Conservation (phyloP, 2,797 vertebrate species). For the Melopsittacus undulatus region DNA sequence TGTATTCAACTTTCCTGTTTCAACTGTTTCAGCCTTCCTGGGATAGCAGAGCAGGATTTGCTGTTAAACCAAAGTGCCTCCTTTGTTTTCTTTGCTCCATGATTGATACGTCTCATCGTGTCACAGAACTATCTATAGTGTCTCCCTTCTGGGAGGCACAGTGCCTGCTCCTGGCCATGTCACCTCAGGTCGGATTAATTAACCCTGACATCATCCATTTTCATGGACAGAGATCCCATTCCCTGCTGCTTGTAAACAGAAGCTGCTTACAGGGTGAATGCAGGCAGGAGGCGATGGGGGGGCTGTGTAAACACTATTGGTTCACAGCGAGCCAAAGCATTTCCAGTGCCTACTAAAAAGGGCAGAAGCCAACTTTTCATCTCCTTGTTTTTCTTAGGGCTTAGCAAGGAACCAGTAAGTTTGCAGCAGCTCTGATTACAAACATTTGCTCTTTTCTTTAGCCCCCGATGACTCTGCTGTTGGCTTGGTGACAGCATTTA, state of each 20-base stretch:
- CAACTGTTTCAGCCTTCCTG: neutral
- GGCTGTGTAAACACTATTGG: constrained; percentile 35
- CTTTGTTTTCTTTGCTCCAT: neutral
- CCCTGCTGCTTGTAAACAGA: constrained; percentile 53
- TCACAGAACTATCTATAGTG: neutral
- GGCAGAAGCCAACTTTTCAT: constrained; percentile 59
- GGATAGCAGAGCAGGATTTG: neutral
- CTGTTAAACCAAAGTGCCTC: constrained; percentile 1
- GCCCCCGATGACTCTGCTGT: neutral
- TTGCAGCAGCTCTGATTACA: constrained; percentile 56
- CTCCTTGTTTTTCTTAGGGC: constrained; percentile 61
- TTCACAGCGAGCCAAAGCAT: neutral
- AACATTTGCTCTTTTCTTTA: constrained; percentile 61
- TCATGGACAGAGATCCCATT: constrained; percentile 37
- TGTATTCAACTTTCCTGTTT: neutral
- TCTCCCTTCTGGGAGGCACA: neutral
- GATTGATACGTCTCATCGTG: neutral
- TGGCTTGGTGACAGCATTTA: constrained; percentile 55
- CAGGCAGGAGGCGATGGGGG: neutral
- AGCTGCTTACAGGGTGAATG: neutral
- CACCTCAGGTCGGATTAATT: constrained; percentile 60
- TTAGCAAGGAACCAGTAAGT: constrained; percentile 59
- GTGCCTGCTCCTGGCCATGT: neutral
- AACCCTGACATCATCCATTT: constrained; percentile 57
- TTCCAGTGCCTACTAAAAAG: constrained; percentile 46